Percentiles rank a stretch among this genome's conserved stretches.
Evolutionary conservation across 30 jellyfish, hydroid and myxozoan genomes (phyloP).

Genomic region (Sanderia malayensis): DNA sequence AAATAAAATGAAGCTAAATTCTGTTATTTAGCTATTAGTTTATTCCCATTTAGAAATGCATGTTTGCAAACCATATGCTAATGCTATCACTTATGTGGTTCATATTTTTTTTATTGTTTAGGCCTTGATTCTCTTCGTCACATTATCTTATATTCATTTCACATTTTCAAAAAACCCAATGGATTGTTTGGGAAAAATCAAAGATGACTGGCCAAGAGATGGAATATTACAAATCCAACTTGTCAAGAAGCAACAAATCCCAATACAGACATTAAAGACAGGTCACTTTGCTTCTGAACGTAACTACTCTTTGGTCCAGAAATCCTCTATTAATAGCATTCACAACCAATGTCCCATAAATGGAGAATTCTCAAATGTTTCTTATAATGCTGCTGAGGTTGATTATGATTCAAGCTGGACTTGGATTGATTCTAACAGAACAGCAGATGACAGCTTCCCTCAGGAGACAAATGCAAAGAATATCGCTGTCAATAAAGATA

Average conservation of each 20-base stretch:
- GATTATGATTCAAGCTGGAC: background rate
- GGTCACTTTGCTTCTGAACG: conserved; percentile 47
- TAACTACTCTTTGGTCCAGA: conserved; percentile 25
- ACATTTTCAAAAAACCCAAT: conserved; percentile 73
- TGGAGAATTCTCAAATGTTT: background rate
- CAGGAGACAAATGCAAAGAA: background rate
- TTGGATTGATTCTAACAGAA: background rate
- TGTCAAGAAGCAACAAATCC: conserved; percentile 13
- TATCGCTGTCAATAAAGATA: background rate
- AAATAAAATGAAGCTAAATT: too few relatives aligned
- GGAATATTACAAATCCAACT: conserved; percentile 82
- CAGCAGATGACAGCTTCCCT: background rate
- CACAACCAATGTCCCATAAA: background rate
- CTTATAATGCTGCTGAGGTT: background rate
- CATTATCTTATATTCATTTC: conserved; percentile 70
- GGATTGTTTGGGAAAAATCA: conserved; percentile 64
- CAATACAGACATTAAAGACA: conserved; percentile 7
- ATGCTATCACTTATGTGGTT: background rate
- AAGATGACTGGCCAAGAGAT: conserved; percentile 85
- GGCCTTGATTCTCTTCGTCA: conserved; percentile 72
- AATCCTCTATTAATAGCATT: background rate
- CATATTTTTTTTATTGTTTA: conserved; percentile 4
- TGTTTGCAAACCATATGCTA: background rate
- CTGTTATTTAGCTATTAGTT: background rate
- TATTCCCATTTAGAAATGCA: background rate